Evolutionary conservation across 2,113 vertebrate species (phyloP).

Genomic region (Chloebia gouldiae): DNA sequence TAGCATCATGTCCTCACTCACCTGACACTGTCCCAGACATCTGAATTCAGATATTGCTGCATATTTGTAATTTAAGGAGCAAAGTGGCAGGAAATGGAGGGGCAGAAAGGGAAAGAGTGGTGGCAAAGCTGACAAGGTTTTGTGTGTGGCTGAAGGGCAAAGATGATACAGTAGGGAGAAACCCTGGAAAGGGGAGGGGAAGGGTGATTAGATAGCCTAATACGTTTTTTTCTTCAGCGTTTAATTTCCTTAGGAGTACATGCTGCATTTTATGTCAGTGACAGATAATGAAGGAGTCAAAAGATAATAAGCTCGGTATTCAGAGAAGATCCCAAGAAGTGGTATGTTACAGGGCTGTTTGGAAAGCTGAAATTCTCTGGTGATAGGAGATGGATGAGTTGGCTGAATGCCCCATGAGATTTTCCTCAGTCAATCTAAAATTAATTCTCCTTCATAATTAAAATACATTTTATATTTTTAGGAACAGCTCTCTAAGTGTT

Average conservation of each 20-base stretch:
- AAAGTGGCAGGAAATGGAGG: not conserved
- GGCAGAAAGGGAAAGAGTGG: not conserved
- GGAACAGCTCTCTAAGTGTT: not conserved
- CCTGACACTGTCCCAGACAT: not conserved
- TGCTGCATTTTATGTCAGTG: slow-evolving; percentile 42
- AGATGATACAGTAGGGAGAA: not conserved
- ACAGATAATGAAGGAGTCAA: slow-evolving; percentile 38
- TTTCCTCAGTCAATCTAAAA: slow-evolving; percentile 54
- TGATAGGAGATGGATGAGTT: slow-evolving; percentile 56
- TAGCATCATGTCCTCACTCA: not conserved
- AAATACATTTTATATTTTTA: slow-evolving; percentile 51
- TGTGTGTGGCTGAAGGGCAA: not conserved
- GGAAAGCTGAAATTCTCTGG: slow-evolving; percentile 49
- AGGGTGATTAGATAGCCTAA: slow-evolving; percentile 11
- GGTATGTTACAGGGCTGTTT: slow-evolving; percentile 28
- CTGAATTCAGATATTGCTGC: not conserved
- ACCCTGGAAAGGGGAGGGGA: not conserved
- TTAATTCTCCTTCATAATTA: slow-evolving; percentile 61
- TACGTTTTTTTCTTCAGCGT: not conserved
- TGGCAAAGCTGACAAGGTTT: not conserved
- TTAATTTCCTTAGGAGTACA: slow-evolving; percentile 56
- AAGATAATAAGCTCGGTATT: slow-evolving; percentile 6
- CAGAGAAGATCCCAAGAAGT: slow-evolving; percentile 10
- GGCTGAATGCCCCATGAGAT: slow-evolving; percentile 36
- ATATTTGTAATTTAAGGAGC: not conserved